A percentile compares a stretch with the other conserved stretches of the same genome.
phyloP scores from a whole-genome alignment of 2,797 vertebrate genomes.

The Cyprinodon diabolis region DNA sequence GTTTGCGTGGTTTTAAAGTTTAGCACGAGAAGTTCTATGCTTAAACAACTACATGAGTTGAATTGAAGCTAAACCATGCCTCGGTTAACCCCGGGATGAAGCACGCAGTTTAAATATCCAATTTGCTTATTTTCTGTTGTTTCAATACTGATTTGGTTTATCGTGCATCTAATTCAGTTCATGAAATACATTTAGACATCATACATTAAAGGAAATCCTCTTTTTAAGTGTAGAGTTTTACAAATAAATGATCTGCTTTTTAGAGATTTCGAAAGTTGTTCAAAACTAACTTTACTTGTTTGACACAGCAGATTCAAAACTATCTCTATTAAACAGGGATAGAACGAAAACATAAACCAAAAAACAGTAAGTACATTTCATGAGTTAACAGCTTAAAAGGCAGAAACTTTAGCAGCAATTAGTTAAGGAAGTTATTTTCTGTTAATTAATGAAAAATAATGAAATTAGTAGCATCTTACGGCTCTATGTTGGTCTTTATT shows the following conservation, averaged over 20 bases:
- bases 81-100: conserved; percentile 18
- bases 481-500: conserved; percentile 21
- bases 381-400: not conserved
- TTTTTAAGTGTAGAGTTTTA: no score
- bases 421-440: not conserved
- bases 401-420: not conserved
- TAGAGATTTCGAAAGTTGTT: no score
- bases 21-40: conserved; percentile 46
- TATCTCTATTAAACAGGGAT: not conserved
- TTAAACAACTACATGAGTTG: conserved; percentile 45
- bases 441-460: no score
- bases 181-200: not conserved
- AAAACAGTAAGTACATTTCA: not conserved
- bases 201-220: no score
- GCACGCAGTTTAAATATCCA: not conserved
- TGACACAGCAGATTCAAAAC: not conserved
- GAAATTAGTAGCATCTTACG: not conserved
- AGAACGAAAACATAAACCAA: not conserved
- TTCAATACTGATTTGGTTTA: not conserved
- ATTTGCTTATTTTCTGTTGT: not conserved
- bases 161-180: not conserved
- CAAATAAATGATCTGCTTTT: no score
- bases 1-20: conserved; percentile 35
- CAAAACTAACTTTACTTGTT: no score
- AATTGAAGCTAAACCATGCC: conserved; percentile 37